Evolutionary conservation across 2,797 vertebrate genomes (phyloP).

Genomic region (Macrochelys suwanniensis): DNA sequence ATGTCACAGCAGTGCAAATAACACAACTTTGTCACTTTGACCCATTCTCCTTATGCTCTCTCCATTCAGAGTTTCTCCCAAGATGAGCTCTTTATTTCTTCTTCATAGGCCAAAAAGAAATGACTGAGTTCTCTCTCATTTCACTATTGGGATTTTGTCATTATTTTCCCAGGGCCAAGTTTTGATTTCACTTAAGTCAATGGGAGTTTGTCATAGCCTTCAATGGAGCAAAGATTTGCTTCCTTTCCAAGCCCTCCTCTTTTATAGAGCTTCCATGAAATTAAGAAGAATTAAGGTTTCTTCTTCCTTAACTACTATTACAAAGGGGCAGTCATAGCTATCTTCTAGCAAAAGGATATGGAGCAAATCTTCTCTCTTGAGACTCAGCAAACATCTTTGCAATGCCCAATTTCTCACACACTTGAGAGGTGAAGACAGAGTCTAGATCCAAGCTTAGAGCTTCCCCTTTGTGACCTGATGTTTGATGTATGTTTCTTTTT

Average conservation of each 20-base stretch:
- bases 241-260: neutral
- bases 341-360: neutral
- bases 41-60: neutral
- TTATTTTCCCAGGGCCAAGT: accelerated
- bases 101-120: neutral
- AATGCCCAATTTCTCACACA: neutral
- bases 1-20: neutral
- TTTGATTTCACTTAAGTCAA: neutral
- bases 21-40: neutral
- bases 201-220: accelerated
- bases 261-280: neutral
- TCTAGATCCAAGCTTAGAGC: neutral
- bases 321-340: neutral
- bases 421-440: neutral
- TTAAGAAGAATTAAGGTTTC: neutral
- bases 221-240: neutral
- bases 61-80: neutral
- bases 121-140: neutral
- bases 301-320: neutral
- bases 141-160: neutral
- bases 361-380: neutral
- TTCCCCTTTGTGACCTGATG: neutral
- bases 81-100: neutral
- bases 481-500: neutral
- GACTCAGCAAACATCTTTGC: neutral